Base-by-base conservation (phyloP, 2,888 invertebrate species). In the Perizoma affinitatum region DNA sequence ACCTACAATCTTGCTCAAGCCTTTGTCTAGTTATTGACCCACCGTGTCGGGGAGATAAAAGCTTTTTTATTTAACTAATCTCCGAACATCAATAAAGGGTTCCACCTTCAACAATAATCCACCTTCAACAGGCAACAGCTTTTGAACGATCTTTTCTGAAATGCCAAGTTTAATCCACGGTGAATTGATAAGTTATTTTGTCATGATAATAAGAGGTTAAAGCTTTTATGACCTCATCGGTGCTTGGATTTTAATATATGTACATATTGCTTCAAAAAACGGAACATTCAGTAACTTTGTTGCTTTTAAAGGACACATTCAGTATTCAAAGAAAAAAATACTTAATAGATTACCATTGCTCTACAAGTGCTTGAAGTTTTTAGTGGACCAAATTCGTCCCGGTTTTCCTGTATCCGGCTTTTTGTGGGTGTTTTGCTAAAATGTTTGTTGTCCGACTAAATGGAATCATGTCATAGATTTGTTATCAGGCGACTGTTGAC, bases 1-100 rank as follows among this genome's bases (percentile, higher is more conserved):
- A 86, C 88, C 86, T 87, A 86, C 88, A 85, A 89, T 89, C 87
- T 88, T 84, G 84, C 80, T 82, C 84, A 71, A 84, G 86, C 84
- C 89, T 90, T 90, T 91, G 90, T 90, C 90, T 91, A 88, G 86
- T 84, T 89, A 88, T 90, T 90, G 89, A 90, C 88, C 90, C 88
- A 74, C 75, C 78, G 74, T 73, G 77, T 75, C 80, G 75, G 73
- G 74, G 71, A 70, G 74, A 74, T 75, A 75, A 79, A 79, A 76
- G 76, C 79, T 68, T 85, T 83, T 86, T 83, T 82, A 80, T 83
- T 78, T 74, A 76, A 73, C 75, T 76, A 68, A 74, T 76, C 72
- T 57, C 56, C 50, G 61, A 64, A 63, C 58, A 58, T 61, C 64
- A 67, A 65, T 65, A 69, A 69, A 65, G 44, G 58, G 58, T 42